These are phyloP conservation scores for Phocides pigmalion DNA, from an alignment of 1,140 invertebrate species.

Conservation along the genomic window DNA sequence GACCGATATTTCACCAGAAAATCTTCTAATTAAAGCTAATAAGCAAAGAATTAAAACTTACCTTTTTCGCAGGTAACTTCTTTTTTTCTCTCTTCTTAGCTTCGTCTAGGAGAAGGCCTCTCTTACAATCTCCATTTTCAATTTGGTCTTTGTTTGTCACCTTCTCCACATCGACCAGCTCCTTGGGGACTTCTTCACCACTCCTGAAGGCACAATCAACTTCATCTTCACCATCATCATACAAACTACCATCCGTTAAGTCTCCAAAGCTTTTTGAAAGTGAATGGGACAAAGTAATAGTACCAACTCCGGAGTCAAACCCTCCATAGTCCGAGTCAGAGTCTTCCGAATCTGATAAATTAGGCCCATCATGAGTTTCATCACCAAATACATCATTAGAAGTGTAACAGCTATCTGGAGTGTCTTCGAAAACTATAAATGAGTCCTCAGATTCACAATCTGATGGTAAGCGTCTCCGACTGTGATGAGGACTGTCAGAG, in stretches of 20 bases:
- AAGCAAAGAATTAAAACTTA: slow-evolving; percentile 45
- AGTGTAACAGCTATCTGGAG: slow-evolving; percentile 68
- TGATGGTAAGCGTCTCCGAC: slow-evolving; percentile 48
- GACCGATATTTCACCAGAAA: too few relatives aligned
- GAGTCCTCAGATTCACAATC: slow-evolving; percentile 78
- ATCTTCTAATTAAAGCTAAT: too few relatives aligned
- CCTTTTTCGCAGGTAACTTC: slow-evolving; percentile 56
- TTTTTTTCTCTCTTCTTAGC: slow-evolving; percentile 48
- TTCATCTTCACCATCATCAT: slow-evolving; percentile 54
- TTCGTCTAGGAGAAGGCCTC: slow-evolving; percentile 50
- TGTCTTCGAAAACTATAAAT: slow-evolving; percentile 74
- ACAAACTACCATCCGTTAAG: slow-evolving; percentile 66
- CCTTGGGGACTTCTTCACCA: slow-evolving; percentile 11
- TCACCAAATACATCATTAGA: slow-evolving; percentile 71
- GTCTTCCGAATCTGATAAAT: slow-evolving; percentile 36
- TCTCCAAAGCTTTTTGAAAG: slow-evolving; percentile 65
- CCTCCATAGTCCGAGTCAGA: slow-evolving; percentile 61
- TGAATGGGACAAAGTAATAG: slow-evolving; percentile 50
- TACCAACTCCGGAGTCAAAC: slow-evolving; percentile 47
- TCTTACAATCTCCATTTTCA: slow-evolving; percentile 14
- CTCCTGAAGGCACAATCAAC: slow-evolving; percentile 57
- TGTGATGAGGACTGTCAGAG: slow-evolving; percentile 47
- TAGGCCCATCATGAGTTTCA: slow-evolving; percentile 23
- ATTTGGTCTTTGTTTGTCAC: not conserved
- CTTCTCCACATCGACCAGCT: slow-evolving; percentile 22